A percentile compares a stretch with the other conserved stretches of the same genome.
Evolutionary conservation across 37 sponge, comb jelly and placozoan genomes (phyloP).

Genomic region (Bolinopsis microptera): DNA sequence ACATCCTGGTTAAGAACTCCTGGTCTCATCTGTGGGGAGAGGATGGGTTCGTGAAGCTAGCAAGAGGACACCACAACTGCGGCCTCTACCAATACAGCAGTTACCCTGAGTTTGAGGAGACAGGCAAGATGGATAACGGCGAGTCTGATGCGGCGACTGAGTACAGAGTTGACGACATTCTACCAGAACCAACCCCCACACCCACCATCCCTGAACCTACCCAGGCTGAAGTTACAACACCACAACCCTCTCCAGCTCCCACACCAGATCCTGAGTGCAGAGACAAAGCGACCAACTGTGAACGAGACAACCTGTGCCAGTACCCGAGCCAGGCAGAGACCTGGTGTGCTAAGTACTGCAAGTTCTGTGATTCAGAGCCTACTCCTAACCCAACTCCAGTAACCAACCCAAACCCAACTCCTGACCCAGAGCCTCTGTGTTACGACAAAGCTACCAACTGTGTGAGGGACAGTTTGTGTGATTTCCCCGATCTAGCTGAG

Average conservation of each 20-base stretch:
- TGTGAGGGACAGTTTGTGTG: neutral
- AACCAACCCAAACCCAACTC: neutral
- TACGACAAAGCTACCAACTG: neutral
- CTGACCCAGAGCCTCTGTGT: neutral
- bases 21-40: neutral
- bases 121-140: neutral
- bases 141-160: neutral
- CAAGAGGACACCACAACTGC: neutral
- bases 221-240: neutral
- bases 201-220: neutral
- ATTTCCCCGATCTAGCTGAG: neutral
- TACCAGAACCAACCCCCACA: neutral
- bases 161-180: neutral
- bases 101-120: neutral
- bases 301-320: neutral
- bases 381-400: neutral
- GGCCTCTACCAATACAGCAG: neutral
- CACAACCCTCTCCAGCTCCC: neutral
- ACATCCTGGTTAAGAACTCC: conserved; percentile 23
- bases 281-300: neutral
- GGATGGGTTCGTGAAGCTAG: neutral
- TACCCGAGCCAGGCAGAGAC: neutral
- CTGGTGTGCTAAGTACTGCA: neutral
- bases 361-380: neutral
- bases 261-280: neutral